Base-by-base conservation (phyloP, 1,140 invertebrate genomes). In the Drosophila pruinosa region DNA sequence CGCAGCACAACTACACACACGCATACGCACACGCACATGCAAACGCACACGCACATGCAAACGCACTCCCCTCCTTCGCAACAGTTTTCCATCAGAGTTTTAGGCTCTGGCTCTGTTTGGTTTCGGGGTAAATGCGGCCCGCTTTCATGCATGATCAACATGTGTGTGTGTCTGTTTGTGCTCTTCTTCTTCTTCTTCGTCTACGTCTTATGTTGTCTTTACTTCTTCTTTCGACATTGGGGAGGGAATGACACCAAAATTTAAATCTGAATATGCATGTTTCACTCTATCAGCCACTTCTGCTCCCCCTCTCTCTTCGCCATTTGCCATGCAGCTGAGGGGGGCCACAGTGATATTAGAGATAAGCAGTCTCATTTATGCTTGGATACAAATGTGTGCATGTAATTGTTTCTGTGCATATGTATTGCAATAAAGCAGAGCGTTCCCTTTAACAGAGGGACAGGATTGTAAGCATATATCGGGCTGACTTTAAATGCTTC, bases 91-190 rank as follows among this genome's bases (percentile, higher is more conserved):
- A 54, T 63, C 34, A 43, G 41, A 24, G 19, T 56, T 28, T 38
- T 19, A 62, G n/a, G n/a, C n/a, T n/a, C n/a, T 22, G 59, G 59
- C 48, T 63, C 48, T 43, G 61, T 64, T 63, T 63, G 63, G 26
- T 21, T 53, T 56, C 59, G 61, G 61, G 52, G 68, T 56, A 65
- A 64, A 65, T 21, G 68, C 61, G 68, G 68, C 53, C 26, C 45
- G 68, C 68, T 71, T 71, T 71, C 36, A 71, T 71, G 68, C 61
- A 41, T 52, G 68, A 71, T 71, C 68, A 71, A 71, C 68, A 71
- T 70, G 67, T 70, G 67, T 64, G 54, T 38, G 48, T 54, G 28
- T 52, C 15, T 58, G 45, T 59, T 50, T 59, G 15, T 31, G 36
- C 26, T 50, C 31, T 58, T 67, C 65, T 67, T 45, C 26, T 54